Base-by-base conservation (phyloP, 2,888 invertebrate genomes). In the Pseudococcus viburni region DNA sequence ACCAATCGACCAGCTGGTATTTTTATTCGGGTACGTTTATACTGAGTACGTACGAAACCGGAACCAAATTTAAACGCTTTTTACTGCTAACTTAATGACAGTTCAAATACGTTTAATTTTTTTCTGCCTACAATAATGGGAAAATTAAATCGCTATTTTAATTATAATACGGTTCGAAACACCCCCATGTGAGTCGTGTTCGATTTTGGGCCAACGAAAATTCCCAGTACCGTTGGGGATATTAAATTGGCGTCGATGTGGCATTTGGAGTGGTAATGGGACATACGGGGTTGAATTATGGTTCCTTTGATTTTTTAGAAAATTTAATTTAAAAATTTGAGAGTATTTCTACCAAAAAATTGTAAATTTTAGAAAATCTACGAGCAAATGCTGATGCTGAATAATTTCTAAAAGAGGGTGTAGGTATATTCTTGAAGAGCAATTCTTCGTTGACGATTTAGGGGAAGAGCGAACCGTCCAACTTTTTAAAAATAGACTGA, bases 61-160 rank as follows among this genome's bases (percentile, higher is more conserved):
- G 86, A 86, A 64, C 86, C 33, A 42, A 68, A 59, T 86, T 86
- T 86, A 86, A 86, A 86, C 86, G 86, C 86, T 59, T 86, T 86
- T 86, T 39, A 26, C 26, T 77, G 17, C 42, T 4, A 26, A 77
- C 26, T 77, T 77, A 77, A 77, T 77, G 77, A 77, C 42, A 77
- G 77, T 77, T 77, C 77, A 77, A 77, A 77, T 39, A 77, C 77
- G 77, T 77, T 77, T 77, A 77, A 77, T 77, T 77, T 77, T 77
- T 77, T 42, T 22, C 4, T 6, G 4, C 1, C 5, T n/a, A n/a
- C 19, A 68, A 77, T 77, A 17, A 77, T 42, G 33, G 55, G n/a
- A 42, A 77, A 77, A 42, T 39, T 77, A 77, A 77, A 77, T 77
- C 42, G 68, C 22, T 68, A 26, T n/a, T 55, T 51, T 51, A 51